phyloP scores from a whole-genome alignment of 2,113 vertebrate genomes.

The Lepidothrix coronata region DNA sequence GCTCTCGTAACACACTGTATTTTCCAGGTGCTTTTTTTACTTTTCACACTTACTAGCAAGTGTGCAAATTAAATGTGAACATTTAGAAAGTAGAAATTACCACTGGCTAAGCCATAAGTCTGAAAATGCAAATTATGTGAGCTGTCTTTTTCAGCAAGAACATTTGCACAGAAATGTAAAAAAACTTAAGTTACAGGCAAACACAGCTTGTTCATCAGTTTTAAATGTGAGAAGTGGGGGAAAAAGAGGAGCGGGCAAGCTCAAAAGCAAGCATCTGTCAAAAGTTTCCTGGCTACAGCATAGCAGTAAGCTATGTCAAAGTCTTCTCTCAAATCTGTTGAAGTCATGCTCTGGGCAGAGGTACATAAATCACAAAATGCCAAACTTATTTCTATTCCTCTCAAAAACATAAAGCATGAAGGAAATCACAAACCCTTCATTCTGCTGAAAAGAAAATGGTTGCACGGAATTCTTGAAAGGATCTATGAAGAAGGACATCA shows the following conservation, averaged over 20 bases:
- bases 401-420: not conserved
- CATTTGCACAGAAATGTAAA: not conserved
- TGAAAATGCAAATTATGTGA: not conserved
- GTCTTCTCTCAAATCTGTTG: not conserved
- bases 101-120: not conserved
- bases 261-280: not conserved
- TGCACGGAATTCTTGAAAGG: not conserved
- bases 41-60: not conserved
- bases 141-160: not conserved
- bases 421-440: not conserved
- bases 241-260: not conserved
- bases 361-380: not conserved
- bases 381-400: not conserved
- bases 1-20: not conserved
- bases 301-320: not conserved
- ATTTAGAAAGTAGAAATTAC: not conserved
- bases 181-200: not conserved
- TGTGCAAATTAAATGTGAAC: not conserved
- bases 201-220: not conserved
- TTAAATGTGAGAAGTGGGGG: not conserved
- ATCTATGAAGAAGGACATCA: not conserved
- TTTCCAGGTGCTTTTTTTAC: not conserved
- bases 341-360: not conserved
- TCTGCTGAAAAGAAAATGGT: not conserved
- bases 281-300: not conserved